Conservation (phyloP, 2,797 vertebrate genomes). For the Notoglanidium macrostoma region DNA sequence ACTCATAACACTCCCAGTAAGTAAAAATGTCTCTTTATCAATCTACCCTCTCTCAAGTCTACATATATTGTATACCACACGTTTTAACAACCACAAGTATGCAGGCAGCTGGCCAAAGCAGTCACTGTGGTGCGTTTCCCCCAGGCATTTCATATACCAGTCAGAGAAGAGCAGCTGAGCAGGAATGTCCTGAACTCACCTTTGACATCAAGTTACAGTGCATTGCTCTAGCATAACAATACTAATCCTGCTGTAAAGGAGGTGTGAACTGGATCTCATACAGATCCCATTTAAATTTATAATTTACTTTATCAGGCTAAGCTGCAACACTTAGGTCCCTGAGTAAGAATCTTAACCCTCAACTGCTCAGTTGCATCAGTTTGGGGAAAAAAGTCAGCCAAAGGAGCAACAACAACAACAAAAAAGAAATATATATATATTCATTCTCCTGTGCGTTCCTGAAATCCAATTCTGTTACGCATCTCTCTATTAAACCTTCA, state of each 20-base stretch:
- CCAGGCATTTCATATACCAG: constrained; percentile 13
- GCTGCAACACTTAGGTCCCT: no score
- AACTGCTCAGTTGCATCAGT: neutral
- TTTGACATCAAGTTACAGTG: neutral
- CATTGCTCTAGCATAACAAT: constrained; percentile 1
- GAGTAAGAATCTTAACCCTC: neutral
- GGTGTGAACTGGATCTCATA: neutral
- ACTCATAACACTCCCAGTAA: neutral
- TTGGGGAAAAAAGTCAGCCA: neutral
- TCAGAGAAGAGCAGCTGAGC: neutral
- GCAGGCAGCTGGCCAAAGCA: neutral
- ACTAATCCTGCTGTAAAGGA: neutral
- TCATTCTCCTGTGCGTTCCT: neutral
- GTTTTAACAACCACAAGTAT: neutral
- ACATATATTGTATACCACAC: neutral
- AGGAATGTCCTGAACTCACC: constrained; percentile 6
- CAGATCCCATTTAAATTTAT: neutral
- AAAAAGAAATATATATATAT: neutral
- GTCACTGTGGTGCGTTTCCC: neutral
- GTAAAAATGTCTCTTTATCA: neutral
- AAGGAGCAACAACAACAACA: neutral
- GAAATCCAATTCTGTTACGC: neutral
- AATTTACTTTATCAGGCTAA: neutral
- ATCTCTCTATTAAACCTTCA: neutral
- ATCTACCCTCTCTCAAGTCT: no score